Evolutionary conservation across 2,113 vertebrate species (phyloP).

Genomic region (Dromiciops gliroides): DNA sequence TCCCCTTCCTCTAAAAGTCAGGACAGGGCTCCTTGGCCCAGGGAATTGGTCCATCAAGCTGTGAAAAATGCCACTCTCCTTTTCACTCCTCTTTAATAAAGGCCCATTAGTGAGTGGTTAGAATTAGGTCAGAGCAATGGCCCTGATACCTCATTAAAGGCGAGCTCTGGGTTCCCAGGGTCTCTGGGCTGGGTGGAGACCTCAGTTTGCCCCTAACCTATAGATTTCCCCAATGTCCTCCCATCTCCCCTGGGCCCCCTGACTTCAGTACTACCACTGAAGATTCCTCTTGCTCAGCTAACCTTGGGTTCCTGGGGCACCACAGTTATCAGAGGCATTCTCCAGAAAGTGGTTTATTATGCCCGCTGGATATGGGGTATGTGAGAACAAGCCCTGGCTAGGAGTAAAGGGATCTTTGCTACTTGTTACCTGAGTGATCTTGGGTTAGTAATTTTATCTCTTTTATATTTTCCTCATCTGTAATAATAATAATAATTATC

Average conservation of each 20-base stretch:
- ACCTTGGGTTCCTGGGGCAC: not conserved
- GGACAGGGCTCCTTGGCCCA: not conserved
- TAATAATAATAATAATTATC: not conserved
- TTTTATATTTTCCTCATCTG: not conserved
- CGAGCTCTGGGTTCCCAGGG: not conserved
- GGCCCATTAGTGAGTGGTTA: slow-evolving; percentile 63
- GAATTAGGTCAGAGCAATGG: slow-evolving; percentile 70
- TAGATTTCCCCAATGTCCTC: not conserved
- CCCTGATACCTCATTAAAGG: slow-evolving; percentile 72
- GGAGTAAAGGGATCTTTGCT: not conserved
- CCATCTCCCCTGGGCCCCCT: not conserved
- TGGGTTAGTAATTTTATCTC: not conserved
- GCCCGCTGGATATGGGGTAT: not conserved
- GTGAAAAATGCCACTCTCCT: slow-evolving; percentile 68
- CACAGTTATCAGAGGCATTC: not conserved
- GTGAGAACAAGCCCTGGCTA: not conserved
- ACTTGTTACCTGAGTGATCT: not conserved
- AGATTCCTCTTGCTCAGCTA: not conserved
- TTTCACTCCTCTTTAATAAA: slow-evolving; percentile 18
- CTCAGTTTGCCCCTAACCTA: not conserved
- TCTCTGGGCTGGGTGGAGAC: not conserved
- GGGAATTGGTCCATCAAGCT: slow-evolving; percentile 70
- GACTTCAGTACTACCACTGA: not conserved
- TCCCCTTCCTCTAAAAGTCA: not conserved
- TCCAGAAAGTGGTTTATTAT: not conserved